Conservation (phyloP, 2,797 vertebrate species). For the Epinephelus malabaricus region DNA sequence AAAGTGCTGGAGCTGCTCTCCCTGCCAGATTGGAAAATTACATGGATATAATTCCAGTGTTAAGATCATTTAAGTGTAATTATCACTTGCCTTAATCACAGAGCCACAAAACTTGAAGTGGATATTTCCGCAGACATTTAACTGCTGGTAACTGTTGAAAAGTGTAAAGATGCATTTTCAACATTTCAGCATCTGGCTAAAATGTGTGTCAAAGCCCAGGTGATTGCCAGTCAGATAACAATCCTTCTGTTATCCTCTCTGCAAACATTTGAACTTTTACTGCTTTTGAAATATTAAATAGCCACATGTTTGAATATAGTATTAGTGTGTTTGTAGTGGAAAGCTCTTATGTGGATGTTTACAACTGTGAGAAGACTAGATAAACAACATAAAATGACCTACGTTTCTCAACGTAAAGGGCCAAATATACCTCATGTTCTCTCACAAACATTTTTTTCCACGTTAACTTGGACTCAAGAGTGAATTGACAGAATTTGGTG, state of each 20-base stretch:
- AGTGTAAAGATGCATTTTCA: not conserved
- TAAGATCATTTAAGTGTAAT: slow-evolving; percentile 6
- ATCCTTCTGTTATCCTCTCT: slow-evolving; percentile 8
- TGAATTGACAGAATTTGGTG: too few relatives aligned
- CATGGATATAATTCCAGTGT: not conserved
- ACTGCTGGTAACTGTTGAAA: not conserved
- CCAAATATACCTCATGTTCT: not conserved
- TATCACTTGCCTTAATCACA: not conserved
- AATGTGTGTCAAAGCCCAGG: not conserved
- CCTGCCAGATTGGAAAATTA: not conserved
- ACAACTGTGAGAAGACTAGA: not conserved
- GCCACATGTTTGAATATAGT: slow-evolving; percentile 2
- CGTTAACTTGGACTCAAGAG: too few relatives aligned
- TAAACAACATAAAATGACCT: not conserved
- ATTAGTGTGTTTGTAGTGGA: not conserved
- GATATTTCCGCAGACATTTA: not conserved
- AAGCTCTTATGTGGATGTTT: not conserved
- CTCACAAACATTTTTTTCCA: not conserved
- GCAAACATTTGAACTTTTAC: slow-evolving; percentile 26
- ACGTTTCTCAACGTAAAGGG: not conserved
- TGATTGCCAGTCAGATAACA: not conserved
- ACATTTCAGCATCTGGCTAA: not conserved
- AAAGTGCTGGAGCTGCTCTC: not conserved
- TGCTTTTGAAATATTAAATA: slow-evolving; percentile 1
- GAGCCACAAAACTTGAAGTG: not conserved